A percentile compares a stretch with the other conserved stretches of the same genome.
Evolutionary conservation across 2,888 invertebrate species (phyloP).

Genomic region (Sepiola atlantica): DNA sequence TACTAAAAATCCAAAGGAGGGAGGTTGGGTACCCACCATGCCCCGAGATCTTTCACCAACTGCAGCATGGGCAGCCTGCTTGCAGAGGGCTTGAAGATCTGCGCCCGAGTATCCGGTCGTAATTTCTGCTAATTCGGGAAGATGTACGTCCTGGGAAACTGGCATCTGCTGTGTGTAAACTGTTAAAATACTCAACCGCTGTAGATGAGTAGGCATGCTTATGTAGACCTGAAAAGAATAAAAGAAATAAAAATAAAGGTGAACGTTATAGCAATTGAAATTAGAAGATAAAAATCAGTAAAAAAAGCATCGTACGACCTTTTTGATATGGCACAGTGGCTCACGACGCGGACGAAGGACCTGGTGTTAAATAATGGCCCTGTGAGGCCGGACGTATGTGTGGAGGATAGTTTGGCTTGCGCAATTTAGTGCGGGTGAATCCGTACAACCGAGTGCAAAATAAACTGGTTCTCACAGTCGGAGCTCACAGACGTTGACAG

Average conservation of each 20-base stretch:
- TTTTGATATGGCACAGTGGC: no score
- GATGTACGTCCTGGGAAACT: conserved; percentile 58
- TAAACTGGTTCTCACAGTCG: no score
- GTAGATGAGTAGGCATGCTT: conserved; percentile 75
- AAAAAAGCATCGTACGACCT: background rate
- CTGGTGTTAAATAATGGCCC: no score
- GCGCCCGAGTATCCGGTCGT: conserved; percentile 80
- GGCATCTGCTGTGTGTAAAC: conserved; percentile 62
- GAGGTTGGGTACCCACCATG: background rate
- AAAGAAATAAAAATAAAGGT: background rate
- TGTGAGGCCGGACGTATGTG: no score
- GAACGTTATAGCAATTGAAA: background rate
- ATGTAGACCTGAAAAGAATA: conserved; percentile 75
- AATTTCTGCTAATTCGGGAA: conserved; percentile 73
- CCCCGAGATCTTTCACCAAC: background rate
- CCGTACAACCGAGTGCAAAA: no score
- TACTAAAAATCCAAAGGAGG: no score
- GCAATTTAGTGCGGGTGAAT: no score
- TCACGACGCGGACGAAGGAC: no score
- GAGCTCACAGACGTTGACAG: no score
- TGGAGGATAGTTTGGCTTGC: no score
- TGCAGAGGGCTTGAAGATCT: conserved; percentile 77
- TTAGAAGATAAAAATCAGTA: background rate
- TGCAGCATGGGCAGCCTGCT: conserved; percentile 65
- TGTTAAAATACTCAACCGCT: conserved; percentile 76